These are phyloP conservation scores for Clunio marinus DNA, from an alignment of 2,888 invertebrate species.

Conservation along the genomic window DNA sequence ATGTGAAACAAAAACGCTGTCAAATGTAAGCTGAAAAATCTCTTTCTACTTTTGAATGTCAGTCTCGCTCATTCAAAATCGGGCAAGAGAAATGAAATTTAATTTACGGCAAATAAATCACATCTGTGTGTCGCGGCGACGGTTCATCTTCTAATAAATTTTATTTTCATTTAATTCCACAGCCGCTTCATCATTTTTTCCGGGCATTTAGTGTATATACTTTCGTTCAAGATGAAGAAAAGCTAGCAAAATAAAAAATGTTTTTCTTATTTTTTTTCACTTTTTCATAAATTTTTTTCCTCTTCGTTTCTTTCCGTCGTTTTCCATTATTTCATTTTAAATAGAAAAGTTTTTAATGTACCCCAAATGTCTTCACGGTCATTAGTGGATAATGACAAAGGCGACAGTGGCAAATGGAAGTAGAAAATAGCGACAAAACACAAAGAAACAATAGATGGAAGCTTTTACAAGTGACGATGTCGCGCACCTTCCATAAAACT, in stretches of 20 bases:
- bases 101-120: slow-evolving; percentile 36
- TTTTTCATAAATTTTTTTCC: not conserved
- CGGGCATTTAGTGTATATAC: not conserved
- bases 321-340: slow-evolving; percentile 34
- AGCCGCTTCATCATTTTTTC: slow-evolving; percentile 26
- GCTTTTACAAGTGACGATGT: not conserved
- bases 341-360: slow-evolving; percentile 35
- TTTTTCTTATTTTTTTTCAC: slow-evolving; percentile 3
- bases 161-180: slow-evolving; percentile 31
- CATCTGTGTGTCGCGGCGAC: slow-evolving; percentile 17
- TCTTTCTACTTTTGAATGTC: not conserved
- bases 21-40: not conserved
- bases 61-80: not conserved
- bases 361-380: slow-evolving; percentile 30
- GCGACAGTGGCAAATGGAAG: slow-evolving; percentile 12
- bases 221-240: not conserved
- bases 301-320: not conserved
- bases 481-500: not conserved
- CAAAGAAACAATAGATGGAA: not conserved
- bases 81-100: slow-evolving; percentile 24
- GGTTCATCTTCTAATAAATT: slow-evolving; percentile 36
- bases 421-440: not conserved
- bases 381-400: slow-evolving; percentile 28
- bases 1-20: not conserved
- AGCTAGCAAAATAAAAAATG: not conserved